These are phyloP conservation scores for Rhinoderma darwinii DNA, from an alignment of 2,113 vertebrate species.

Conservation along the genomic window DNA sequence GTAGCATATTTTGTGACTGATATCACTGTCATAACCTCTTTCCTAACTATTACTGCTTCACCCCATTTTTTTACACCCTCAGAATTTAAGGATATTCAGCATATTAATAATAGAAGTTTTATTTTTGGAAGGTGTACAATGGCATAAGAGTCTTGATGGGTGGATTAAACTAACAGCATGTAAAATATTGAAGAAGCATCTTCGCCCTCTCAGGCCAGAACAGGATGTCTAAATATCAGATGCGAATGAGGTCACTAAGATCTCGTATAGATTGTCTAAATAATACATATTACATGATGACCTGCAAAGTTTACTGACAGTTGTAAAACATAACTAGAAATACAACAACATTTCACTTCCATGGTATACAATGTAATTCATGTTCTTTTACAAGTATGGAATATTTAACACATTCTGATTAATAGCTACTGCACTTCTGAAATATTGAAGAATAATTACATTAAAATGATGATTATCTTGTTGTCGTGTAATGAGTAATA, in stretches of 20 bases:
- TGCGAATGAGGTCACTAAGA: background rate
- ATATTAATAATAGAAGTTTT: background rate
- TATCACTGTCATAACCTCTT: no score
- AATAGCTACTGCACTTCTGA: background rate
- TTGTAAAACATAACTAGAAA: background rate
- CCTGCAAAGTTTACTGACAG: background rate
- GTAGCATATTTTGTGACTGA: no score
- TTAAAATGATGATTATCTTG: constrained; percentile 13
- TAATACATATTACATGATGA: background rate
- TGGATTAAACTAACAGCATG: background rate
- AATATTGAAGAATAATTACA: constrained; percentile 4
- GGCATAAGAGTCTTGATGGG: background rate
- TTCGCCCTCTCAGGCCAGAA: background rate
- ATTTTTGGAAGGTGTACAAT: background rate
- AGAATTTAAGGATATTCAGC: no score
- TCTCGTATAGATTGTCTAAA: background rate
- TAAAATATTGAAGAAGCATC: background rate
- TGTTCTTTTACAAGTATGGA: background rate
- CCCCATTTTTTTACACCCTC: no score
- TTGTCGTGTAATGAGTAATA: constrained; percentile 1
- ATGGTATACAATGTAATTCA: background rate
- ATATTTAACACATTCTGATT: background rate
- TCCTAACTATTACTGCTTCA: no score
- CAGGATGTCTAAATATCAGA: background rate
- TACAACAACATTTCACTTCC: background rate